phyloP scores from a whole-genome alignment of 2,888 invertebrate species.

The Chaitophorus viminalis region DNA sequence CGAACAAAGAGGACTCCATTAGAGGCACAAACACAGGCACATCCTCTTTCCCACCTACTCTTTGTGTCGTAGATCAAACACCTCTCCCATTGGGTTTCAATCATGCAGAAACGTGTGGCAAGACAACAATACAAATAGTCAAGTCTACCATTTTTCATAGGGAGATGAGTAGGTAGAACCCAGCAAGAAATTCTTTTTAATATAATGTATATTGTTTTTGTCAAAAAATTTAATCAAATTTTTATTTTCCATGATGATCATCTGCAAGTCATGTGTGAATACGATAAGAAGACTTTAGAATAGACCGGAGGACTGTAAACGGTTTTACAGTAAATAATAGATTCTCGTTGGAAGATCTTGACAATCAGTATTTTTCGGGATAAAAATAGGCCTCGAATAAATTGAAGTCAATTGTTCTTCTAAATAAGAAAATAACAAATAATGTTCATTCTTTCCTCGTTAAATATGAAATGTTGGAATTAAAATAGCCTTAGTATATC shows the following conservation, averaged over 20 bases:
- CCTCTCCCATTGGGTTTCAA: slow-evolving; percentile 45
- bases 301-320: slow-evolving; percentile 14
- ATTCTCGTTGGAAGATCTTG: slow-evolving; percentile 40
- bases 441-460: neutral
- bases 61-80: slow-evolving; percentile 16
- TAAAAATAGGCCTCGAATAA: neutral
- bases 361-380: neutral
- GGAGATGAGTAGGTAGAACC: neutral
- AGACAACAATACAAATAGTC: neutral
- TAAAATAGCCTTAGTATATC: neutral
- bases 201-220: neutral
- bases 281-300: slow-evolving; percentile 37
- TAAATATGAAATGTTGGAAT: neutral
- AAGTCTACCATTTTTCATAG: neutral
- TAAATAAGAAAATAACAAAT: neutral
- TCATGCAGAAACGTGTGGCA: slow-evolving; percentile 7
- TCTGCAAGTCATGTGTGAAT: slow-evolving; percentile 2
- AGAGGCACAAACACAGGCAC: slow-evolving; percentile 39
- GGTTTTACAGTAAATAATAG: neutral
- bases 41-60: neutral
- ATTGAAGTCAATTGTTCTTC: neutral
- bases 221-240: slow-evolving; percentile 26
- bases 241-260: neutral
- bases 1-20: slow-evolving; percentile 54
- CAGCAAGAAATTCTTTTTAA: no score